Percentiles rank a stretch among this genome's conserved stretches.
phyloP scores from a whole-genome alignment of 2,797 vertebrate genomes.

The Cryptoprocta ferox region DNA sequence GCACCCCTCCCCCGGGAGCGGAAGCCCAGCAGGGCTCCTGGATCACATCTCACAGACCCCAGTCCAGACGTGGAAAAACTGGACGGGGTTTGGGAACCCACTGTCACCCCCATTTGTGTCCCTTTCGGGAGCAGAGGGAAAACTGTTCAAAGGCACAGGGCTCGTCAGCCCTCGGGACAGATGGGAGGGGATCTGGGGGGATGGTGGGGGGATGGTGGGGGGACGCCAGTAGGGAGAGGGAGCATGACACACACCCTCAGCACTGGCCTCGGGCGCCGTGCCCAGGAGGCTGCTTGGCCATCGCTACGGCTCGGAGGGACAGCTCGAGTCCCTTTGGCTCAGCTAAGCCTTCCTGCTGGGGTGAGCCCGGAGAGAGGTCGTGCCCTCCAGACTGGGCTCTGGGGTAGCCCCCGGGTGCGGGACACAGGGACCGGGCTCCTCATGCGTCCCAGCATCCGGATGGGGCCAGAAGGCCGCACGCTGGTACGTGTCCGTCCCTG shows the following conservation, averaged over 20 bases:
- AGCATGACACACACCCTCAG: fast-evolving
- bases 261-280: background rate
- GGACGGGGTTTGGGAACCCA: background rate
- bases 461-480: background rate
- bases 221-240: background rate
- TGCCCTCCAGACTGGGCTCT: background rate
- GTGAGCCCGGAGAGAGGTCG: background rate
- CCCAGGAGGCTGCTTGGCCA: background rate
- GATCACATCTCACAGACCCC: background rate
- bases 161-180: background rate
- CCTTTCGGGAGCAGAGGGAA: background rate
- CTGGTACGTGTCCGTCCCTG: fast-evolving
- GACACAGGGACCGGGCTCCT: background rate
- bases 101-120: background rate
- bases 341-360: background rate
- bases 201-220: background rate
- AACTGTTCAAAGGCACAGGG: background rate
- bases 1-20: background rate
- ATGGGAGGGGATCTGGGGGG: no score
- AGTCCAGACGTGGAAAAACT: slow-evolving; percentile 53
- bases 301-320: background rate
- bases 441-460: background rate
- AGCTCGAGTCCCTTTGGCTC: background rate
- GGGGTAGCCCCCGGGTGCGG: background rate
- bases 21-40: background rate